phyloP scores from a whole-genome alignment of 2,888 invertebrate species.

The Drosophila eohydei region DNA sequence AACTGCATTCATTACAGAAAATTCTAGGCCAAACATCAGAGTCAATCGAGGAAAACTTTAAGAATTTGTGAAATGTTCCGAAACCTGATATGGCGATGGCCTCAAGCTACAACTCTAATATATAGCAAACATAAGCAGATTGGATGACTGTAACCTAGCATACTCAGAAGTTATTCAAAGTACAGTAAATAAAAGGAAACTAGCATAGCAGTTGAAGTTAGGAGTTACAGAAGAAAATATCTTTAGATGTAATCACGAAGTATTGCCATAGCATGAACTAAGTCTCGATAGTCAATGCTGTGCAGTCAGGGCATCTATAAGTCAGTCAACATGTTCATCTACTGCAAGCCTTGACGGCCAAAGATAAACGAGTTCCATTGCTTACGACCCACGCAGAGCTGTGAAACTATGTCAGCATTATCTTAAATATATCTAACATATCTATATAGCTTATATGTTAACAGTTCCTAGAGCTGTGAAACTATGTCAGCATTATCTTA shows the following conservation, averaged over 20 bases:
- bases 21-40: not conserved
- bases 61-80: not conserved
- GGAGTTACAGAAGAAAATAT: too few relatives aligned
- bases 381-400: not conserved
- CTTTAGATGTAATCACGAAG: not conserved
- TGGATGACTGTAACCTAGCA: not conserved
- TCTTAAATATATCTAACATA: not conserved
- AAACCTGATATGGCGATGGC: not conserved
- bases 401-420: not conserved
- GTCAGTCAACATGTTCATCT: not conserved
- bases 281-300: too few relatives aligned
- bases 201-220: not conserved
- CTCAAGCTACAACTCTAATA: not conserved
- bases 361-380: not conserved
- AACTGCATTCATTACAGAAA: not conserved
- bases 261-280: not conserved
- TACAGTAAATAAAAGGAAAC: not conserved
- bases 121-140: not conserved
- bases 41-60: not conserved
- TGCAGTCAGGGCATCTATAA: not conserved
- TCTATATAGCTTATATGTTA: not conserved
- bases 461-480: not conserved
- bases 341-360: not conserved
- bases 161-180: not conserved
- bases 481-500: not conserved